Conservation (phyloP, 2,888 invertebrate genomes). For the Drosophila fulvimacula region DNA sequence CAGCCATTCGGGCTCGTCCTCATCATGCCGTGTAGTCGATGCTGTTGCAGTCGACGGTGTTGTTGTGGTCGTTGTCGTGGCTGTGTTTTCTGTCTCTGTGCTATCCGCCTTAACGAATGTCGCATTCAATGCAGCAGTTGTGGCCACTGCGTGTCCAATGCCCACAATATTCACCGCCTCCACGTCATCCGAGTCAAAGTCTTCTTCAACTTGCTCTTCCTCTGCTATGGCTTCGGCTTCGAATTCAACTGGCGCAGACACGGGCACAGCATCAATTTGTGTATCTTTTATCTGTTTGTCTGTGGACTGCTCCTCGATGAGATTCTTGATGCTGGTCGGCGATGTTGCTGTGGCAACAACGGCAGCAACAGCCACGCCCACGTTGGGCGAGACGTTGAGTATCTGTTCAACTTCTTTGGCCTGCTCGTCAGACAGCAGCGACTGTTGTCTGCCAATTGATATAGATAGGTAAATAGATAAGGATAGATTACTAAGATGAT, state of each 20-base stretch:
- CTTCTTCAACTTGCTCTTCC: constrained; percentile 42
- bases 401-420: constrained; percentile 94
- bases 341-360: constrained; percentile 82
- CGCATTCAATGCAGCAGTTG: constrained; percentile 50
- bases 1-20: constrained; percentile 87
- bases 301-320: constrained; percentile 62
- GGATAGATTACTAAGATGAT: constrained; percentile 13
- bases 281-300: constrained; percentile 42
- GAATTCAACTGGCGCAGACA: constrained; percentile 32
- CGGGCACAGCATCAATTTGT: constrained; percentile 55
- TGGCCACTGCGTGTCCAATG: constrained; percentile 65
- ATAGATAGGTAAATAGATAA: constrained; percentile 2
- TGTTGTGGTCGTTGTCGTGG: constrained; percentile 54
- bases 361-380: constrained; percentile 80
- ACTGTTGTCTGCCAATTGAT: constrained; percentile 88
- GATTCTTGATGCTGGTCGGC: constrained; percentile 82
- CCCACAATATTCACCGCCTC: constrained; percentile 79
- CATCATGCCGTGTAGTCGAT: constrained; percentile 85
- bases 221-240: constrained; percentile 14
- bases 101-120: constrained; percentile 71
- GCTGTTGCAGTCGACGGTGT: constrained; percentile 81
- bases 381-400: constrained; percentile 87
- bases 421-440: constrained; percentile 94
- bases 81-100: constrained; percentile 62
- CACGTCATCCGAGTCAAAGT: constrained; percentile 79